Base-by-base conservation (phyloP, 2,797 vertebrate genomes). In the Gadopsis bispinosus region DNA sequence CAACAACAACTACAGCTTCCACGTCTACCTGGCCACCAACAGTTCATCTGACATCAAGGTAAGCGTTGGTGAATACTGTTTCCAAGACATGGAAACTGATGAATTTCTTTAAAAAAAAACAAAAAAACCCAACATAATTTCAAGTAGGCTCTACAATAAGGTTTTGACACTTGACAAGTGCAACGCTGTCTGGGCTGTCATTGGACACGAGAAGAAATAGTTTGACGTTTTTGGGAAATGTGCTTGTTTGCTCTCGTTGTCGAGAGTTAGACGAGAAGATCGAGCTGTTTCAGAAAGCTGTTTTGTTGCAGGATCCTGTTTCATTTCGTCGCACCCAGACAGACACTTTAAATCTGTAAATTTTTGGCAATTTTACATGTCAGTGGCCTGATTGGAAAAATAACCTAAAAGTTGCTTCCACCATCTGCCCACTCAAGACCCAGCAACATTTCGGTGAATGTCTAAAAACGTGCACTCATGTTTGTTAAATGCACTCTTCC, bases 41-140 rank as follows among this genome's bases (percentile, higher is more conserved):
- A 97, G 96, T 0, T 80, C 94, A 11, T 97, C 97, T 3, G 94
- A 97, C 82, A 96, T 97, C 85, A 96, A 95, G 93, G 96, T 96
- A 48, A 84, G 83, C 4, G 1, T 3, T 5, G 4, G 12, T 43
- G 5, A 70, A 53, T 5, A 11, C 13, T 51, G 20, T 29, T 11
- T 20, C n/a, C 16, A 5, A n/a, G 35, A 20, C 9, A 11, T 9
- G 10, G 53, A 56, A 39, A 16, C 56, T 51, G 54, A 70, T 59
- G 33, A 0, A 39, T 62, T 54, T 48, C 11, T 47, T 35, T 12
- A 3, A 20, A n/a, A 26, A n/a, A 60, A 50, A 19, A 17, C n/a
- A n/a, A n/a, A 26, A 26, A 26, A 26, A 1, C 26, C 2, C 26
- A 26, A 26, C 26, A 26, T 53, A 2, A 41, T 10, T 43, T 53